phyloP scores from a whole-genome alignment of 2,797 vertebrate species.

The Anabacerthia variegaticeps region DNA sequence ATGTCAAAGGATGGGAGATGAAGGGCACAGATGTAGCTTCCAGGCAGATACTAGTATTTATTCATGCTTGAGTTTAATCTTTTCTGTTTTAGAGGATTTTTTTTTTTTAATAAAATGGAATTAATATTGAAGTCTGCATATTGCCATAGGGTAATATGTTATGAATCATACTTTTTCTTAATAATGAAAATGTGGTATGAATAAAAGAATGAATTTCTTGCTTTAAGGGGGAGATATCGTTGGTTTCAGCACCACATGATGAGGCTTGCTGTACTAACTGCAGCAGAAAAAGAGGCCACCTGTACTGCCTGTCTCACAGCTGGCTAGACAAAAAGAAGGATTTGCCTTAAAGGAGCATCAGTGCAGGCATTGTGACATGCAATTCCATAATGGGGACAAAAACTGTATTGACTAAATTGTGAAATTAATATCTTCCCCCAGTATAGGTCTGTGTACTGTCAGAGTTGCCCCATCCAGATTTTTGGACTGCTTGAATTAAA shows the following conservation, averaged over 20 bases:
- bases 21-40: conserved; percentile 45
- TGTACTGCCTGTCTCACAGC: background rate
- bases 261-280: background rate
- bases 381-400: background rate
- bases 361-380: background rate
- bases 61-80: conserved; percentile 71
- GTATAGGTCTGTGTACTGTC: background rate
- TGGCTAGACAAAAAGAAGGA: background rate
- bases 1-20: conserved; percentile 50
- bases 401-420: background rate
- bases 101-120: conserved; percentile 51
- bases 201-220: conserved; percentile 47
- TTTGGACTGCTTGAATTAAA: background rate
- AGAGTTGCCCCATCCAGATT: background rate
- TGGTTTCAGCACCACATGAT: background rate
- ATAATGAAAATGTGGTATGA: conserved; percentile 45
- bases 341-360: background rate
- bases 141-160: conserved; percentile 55
- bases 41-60: conserved; percentile 30
- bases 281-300: background rate
- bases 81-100: conserved; percentile 43
- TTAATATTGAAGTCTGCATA: conserved; percentile 65
- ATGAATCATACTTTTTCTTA: conserved; percentile 55
- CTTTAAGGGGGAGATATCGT: conserved; percentile 15
- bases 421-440: background rate